These are phyloP conservation scores for Takifugu ocellatus DNA, from an alignment of 2,797 vertebrate genomes.

Conservation along the genomic window DNA sequence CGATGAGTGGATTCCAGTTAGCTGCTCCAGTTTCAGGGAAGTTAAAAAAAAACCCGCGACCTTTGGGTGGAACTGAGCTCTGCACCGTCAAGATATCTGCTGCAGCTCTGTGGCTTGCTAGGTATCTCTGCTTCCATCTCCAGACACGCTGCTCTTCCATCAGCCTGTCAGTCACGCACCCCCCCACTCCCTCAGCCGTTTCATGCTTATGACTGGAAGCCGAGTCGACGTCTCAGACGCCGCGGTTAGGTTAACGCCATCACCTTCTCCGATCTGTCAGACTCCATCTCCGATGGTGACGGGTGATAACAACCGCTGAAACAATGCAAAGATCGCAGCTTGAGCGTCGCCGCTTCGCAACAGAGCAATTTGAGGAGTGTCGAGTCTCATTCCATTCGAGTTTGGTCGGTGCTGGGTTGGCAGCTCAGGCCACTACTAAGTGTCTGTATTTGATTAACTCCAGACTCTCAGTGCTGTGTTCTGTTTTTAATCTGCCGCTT, in stretches of 20 bases:
- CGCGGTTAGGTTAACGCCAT: neutral
- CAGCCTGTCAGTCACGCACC: neutral
- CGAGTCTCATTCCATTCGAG: too few relatives aligned
- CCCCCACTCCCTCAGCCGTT: neutral
- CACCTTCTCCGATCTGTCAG: neutral
- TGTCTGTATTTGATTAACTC: too few relatives aligned
- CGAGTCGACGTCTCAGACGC: neutral
- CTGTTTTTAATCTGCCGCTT: too few relatives aligned
- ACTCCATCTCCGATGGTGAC: neutral
- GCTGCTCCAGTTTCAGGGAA: neutral
- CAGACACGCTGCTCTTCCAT: neutral
- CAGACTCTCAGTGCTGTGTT: too few relatives aligned
- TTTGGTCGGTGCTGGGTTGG: too few relatives aligned
- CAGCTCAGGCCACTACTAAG: too few relatives aligned
- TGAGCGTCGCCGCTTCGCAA: neutral
- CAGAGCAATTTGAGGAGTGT: too few relatives aligned
- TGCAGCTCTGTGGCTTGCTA: neutral
- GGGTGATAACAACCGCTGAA: neutral
- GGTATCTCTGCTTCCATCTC: neutral
- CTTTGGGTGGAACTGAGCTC: neutral
- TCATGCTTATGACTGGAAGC: neutral
- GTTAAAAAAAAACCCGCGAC: neutral
- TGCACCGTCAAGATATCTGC: constrained; percentile 5
- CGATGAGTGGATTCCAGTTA: neutral
- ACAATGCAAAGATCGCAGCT: neutral